phyloP scores from a whole-genome alignment of 2,888 invertebrate genomes.

The Clunio marinus region DNA sequence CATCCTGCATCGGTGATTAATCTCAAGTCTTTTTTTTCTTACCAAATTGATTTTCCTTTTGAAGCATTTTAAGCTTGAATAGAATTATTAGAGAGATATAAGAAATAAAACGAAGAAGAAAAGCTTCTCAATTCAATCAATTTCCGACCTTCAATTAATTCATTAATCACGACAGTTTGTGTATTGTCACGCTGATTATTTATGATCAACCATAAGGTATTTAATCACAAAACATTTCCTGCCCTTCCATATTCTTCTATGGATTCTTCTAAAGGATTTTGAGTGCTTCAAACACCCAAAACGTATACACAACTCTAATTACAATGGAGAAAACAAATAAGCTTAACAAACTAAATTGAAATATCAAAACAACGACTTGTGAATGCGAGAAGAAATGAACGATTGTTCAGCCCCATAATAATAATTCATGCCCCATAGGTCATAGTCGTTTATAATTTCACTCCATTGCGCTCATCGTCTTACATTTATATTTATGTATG shows the following conservation, averaged over 20 bases:
- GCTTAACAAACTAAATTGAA: constrained; percentile 1
- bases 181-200: neutral
- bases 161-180: constrained; percentile 1
- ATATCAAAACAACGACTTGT: neutral
- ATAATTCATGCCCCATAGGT: constrained; percentile 7
- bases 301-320: neutral
- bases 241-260: too few species aligned
- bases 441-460: neutral
- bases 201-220: too few species aligned
- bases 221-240: too few species aligned
- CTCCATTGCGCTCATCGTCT: neutral
- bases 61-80: neutral
- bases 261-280: too few species aligned
- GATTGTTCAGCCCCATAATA: constrained; percentile 6
- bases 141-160: neutral
- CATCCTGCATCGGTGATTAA: constrained; percentile 6
- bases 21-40: too few species aligned
- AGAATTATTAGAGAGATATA: neutral
- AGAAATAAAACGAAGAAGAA: neutral
- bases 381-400: constrained; percentile 1
- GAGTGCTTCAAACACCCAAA: neutral
- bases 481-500: neutral
- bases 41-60: constrained; percentile 8
- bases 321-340: constrained; percentile 15
- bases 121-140: neutral